phyloP scores from a whole-genome alignment of 2,888 invertebrate genomes.

The Ormyrus nitidulus region DNA sequence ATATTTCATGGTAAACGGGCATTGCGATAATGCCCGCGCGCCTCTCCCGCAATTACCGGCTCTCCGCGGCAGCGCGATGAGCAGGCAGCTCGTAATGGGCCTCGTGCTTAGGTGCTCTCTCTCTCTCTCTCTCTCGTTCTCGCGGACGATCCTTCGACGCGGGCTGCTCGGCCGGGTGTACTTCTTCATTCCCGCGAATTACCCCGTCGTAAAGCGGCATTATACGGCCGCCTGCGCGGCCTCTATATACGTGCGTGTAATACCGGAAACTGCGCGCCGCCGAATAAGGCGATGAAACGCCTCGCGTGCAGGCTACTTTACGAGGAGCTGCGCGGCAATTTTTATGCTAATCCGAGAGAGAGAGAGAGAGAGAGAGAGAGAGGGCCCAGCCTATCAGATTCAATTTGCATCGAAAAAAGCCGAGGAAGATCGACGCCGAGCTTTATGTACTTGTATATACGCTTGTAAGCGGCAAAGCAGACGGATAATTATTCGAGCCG shows the following conservation, averaged over 20 bases:
- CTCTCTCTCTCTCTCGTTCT: too few species aligned
- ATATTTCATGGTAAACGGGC: constrained; percentile 52
- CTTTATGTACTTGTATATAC: too few species aligned
- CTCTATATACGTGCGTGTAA: not conserved
- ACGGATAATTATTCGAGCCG: too few species aligned
- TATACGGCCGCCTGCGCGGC: constrained; percentile 21
- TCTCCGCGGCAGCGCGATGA: not conserved
- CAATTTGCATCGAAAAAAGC: constrained; percentile 51
- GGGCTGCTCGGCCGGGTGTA: not conserved
- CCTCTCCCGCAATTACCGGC: constrained; percentile 32
- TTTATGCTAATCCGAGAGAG: constrained; percentile 45
- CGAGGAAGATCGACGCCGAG: not conserved
- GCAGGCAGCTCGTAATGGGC: not conserved
- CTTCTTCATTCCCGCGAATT: constrained; percentile 48
- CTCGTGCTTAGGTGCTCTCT: too few species aligned
- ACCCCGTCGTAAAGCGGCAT: constrained; percentile 43
- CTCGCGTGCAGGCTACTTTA: constrained; percentile 13
- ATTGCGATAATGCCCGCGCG: constrained; percentile 30
- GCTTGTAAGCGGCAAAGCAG: too few species aligned
- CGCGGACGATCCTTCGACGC: constrained; percentile 40
- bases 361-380: too few species aligned
- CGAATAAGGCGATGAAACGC: constrained; percentile 31
- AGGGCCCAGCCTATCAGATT: constrained; percentile 41
- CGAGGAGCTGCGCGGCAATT: constrained; percentile 26
- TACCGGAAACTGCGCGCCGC: constrained; percentile 32